Base-by-base conservation (phyloP, 2,797 vertebrate genomes). In the Aplochiton taeniatus region DNA sequence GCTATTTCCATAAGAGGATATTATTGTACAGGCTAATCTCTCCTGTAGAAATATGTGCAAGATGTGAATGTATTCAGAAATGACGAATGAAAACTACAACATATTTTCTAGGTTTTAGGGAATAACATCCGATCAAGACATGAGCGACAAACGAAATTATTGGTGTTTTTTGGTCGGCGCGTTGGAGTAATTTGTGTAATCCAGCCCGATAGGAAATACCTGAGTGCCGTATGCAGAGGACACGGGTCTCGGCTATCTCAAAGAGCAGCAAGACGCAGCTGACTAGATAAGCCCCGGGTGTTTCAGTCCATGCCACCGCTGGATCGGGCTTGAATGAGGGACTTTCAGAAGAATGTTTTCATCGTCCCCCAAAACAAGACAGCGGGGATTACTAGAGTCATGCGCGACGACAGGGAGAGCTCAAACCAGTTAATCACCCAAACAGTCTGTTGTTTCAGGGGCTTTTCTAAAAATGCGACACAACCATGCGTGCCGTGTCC, bases 311-410 rank as follows among this genome's bases (percentile, higher is more conserved):
- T 78, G 72, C 85, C 79, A 83, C 84, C 70, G 53, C 49, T 84
- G 87, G 83, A 84, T 83, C 67, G 77, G 84, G 74, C 77, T 72
- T 86, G 87, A 89, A 84, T 82, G 81, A 88, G 79, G 88, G 85
- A 82, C 74, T 83, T 81, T 83, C 82, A 85, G 81, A 92, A 91
- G 89, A 92, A 92, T 92, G 91, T 90, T 92, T 93, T 93, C 87
- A 92, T 92, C 89, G 73, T 81, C 71, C 73, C 73, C 80, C 77
- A 83, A 87, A 89, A 88, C 76, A 83, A 69, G 73, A 82, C 70
- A 67, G 78, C 66, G 47, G 51, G 52, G 58, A 63, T 61, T 43
- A 41, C 47, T 8, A n/a, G 20, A 20, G 19, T 50, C 46, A 20
- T 31, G 18, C 52, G 19, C 51, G 14, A 53, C 61, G 42, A 20